Conservation (phyloP, 92 coral and sea anemone genomes). For the Pocillopora grandis region DNA sequence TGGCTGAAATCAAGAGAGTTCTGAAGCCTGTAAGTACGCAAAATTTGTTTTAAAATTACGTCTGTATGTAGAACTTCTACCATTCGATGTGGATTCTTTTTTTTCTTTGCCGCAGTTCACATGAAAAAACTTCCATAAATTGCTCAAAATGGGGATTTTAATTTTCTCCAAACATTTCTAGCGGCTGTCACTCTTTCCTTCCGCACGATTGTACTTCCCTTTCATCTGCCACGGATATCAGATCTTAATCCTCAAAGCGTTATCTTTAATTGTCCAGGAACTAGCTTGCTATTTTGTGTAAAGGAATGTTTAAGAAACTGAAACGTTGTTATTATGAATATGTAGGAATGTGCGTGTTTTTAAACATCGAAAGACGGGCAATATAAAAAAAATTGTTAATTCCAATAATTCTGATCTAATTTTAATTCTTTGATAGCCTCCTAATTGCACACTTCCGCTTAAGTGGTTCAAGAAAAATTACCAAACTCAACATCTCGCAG, state of each 20-base stretch:
- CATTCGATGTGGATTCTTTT: no score
- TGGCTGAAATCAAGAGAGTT: constrained; percentile 86
- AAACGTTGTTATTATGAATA: background rate
- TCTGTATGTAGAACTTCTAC: background rate
- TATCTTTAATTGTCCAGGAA: no score
- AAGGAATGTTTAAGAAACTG: background rate
- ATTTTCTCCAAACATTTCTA: no score
- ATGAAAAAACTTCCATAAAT: no score
- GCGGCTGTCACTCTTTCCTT: no score
- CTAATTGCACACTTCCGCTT: background rate
- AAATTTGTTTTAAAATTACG: background rate
- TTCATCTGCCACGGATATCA: no score
- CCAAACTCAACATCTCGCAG: background rate
- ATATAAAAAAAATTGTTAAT: background rate
- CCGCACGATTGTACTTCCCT: no score
- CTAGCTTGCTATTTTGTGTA: background rate
- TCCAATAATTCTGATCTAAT: background rate
- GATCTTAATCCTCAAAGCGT: no score
- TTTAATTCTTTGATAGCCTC: background rate
- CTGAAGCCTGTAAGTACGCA: constrained; percentile 84
- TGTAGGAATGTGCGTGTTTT: background rate
- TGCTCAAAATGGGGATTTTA: no score
- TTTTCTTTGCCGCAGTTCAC: no score
- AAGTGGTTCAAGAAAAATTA: background rate
- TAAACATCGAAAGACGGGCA: background rate